Conservation (phyloP, 2,113 vertebrate genomes). For the Syngnathus scovelli region DNA sequence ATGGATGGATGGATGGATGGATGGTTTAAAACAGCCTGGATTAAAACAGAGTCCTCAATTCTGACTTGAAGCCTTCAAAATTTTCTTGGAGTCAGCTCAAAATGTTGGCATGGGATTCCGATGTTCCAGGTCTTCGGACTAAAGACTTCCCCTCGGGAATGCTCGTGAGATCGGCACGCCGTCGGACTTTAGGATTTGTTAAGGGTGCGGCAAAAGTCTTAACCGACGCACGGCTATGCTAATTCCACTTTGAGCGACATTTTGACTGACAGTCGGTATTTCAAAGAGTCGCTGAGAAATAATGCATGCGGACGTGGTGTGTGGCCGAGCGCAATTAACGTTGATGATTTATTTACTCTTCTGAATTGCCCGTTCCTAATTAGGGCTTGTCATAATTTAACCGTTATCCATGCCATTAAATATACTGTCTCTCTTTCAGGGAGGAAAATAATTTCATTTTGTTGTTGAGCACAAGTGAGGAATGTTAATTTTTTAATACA, state of each 20-base stretch:
- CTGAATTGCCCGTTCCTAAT: neutral
- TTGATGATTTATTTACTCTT: neutral
- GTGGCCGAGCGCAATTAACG: neutral
- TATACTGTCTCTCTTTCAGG: neutral
- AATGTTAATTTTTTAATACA: constrained; percentile 7
- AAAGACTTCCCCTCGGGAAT: neutral
- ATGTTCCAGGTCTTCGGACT: too few relatives aligned
- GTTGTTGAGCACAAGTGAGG: neutral
- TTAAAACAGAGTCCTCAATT: too few relatives aligned
- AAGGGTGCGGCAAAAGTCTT: neutral
- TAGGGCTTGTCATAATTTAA: neutral
- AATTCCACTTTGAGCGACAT: neutral
- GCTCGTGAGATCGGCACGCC: neutral
- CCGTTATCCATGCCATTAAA: neutral
- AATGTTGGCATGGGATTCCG: neutral
- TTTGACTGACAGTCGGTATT: neutral
- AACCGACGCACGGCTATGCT: neutral
- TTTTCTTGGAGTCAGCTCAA: too few relatives aligned
- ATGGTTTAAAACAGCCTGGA: constrained; percentile 14
- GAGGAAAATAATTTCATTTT: constrained; percentile 2
- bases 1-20: too few relatives aligned
- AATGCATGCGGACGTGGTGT: neutral
- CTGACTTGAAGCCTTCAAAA: too few relatives aligned
- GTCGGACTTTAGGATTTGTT: neutral
- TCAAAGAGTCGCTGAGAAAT: neutral